These are phyloP conservation scores for Petrocephalus microphthalmus DNA, from an alignment of 2,113 vertebrate genomes.

Conservation along the genomic window DNA sequence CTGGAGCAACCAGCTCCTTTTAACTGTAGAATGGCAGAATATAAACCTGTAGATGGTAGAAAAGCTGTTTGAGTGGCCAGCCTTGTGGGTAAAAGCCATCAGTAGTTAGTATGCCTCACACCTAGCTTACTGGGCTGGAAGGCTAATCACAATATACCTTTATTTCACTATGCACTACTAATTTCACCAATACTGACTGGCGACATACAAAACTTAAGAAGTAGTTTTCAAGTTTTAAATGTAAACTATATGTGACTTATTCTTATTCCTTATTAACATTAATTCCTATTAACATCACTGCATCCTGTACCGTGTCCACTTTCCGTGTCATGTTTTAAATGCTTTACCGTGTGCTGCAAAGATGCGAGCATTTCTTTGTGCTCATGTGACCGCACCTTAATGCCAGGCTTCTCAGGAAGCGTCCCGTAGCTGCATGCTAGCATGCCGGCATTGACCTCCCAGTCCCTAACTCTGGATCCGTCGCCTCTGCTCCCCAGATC, in stretches of 20 bases:
- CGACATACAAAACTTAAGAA: not conserved
- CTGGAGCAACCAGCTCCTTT: not conserved
- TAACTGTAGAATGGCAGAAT: not conserved
- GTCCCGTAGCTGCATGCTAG: not conserved
- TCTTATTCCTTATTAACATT: no score
- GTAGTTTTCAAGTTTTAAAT: not conserved
- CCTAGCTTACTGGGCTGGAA: not conserved
- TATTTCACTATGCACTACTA: not conserved
- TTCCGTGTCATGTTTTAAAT: no score
- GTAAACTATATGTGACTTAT: not conserved
- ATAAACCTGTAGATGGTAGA: not conserved
- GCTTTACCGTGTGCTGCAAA: no score
- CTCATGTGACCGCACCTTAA: not conserved
- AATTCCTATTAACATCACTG: not conserved
- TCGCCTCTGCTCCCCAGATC: constrained; percentile 53
- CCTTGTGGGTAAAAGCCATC: not conserved
- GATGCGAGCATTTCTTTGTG: not conserved
- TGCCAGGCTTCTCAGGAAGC: not conserved
- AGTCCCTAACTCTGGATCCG: not conserved
- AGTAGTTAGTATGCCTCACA: not conserved
- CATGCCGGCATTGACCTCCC: not conserved
- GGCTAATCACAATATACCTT: not conserved
- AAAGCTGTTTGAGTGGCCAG: not conserved
- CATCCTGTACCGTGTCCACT: not conserved
- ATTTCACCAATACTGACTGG: not conserved